Evolutionary conservation across 2,888 invertebrate species (phyloP).

Genomic region (Eupithecia centaureata): DNA sequence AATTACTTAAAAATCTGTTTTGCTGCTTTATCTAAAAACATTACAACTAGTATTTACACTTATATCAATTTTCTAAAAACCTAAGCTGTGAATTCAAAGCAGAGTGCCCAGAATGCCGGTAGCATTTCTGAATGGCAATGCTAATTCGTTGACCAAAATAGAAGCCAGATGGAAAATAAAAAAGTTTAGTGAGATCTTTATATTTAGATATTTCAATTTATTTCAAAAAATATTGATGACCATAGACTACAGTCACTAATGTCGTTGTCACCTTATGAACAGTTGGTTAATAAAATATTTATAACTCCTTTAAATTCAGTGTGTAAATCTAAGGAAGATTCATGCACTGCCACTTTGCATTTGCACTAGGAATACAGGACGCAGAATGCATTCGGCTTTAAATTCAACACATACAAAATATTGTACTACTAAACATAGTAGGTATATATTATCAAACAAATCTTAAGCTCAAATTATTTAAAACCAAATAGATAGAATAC

Average conservation of each 20-base stretch:
- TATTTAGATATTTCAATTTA: too few species aligned
- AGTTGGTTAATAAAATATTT: conserved; percentile 21
- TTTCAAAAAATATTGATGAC: too few species aligned
- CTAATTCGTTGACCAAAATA: too few species aligned
- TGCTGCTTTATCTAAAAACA: too few species aligned
- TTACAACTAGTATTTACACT: too few species aligned
- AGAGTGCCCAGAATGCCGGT: too few species aligned
- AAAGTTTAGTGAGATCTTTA: too few species aligned
- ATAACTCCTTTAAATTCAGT: conserved; percentile 35
- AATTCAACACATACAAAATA: conserved; percentile 6
- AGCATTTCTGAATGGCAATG: too few species aligned
- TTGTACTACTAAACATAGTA: neutral
- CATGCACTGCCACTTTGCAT: conserved; percentile 36
- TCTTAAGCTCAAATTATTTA: neutral
- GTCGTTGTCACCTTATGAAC: neutral
- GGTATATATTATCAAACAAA: neutral
- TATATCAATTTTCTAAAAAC: too few species aligned
- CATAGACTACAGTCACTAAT: neutral
- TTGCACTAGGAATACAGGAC: conserved; percentile 33
- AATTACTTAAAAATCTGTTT: too few species aligned
- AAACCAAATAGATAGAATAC: neutral
- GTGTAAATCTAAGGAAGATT: conserved; percentile 40
- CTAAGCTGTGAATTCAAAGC: too few species aligned
- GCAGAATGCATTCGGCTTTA: conserved; percentile 36
- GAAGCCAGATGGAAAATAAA: too few species aligned